Conservation (phyloP, 2,797 vertebrate genomes). For the Pipistrellus pipistrellus region DNA sequence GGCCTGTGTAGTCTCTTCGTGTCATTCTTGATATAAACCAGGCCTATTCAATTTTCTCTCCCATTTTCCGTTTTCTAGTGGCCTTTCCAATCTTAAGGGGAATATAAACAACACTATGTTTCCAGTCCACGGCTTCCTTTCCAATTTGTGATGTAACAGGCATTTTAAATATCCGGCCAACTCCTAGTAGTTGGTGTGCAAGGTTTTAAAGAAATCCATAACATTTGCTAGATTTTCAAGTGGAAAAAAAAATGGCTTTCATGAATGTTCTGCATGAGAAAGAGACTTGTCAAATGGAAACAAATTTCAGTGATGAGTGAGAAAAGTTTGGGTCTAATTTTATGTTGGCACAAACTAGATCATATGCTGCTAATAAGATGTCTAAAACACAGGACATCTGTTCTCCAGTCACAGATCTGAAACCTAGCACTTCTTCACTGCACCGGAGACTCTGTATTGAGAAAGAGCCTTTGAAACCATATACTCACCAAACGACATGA, state of each 20-base stretch:
- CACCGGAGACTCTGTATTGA: not conserved
- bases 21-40: slow-evolving; percentile 35
- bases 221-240: slow-evolving; percentile 56
- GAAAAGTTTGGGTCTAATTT: slow-evolving; percentile 55
- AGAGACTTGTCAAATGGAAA: slow-evolving; percentile 59
- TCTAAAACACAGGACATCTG: slow-evolving; percentile 51
- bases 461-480: slow-evolving; percentile 16
- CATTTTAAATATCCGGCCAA: slow-evolving; percentile 27
- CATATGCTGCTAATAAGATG: slow-evolving; percentile 40
- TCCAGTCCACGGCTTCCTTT: not conserved
- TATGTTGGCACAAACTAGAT: slow-evolving; percentile 54
- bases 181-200: not conserved
- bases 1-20: not conserved
- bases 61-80: slow-evolving; percentile 19
- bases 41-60: not conserved
- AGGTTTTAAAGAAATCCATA: slow-evolving; percentile 39
- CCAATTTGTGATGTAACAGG: not conserved
- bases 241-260: slow-evolving; percentile 30
- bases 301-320: slow-evolving; percentile 57
- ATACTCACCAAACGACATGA: slow-evolving; percentile 98
- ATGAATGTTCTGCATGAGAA: slow-evolving; percentile 15
- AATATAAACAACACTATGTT: slow-evolving; percentile 50
- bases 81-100: slow-evolving; percentile 30
- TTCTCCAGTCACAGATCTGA: not conserved
- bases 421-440: not conserved